Evolutionary conservation across 2,888 invertebrate species (phyloP).

Genomic region (Octonoba sinensis): DNA sequence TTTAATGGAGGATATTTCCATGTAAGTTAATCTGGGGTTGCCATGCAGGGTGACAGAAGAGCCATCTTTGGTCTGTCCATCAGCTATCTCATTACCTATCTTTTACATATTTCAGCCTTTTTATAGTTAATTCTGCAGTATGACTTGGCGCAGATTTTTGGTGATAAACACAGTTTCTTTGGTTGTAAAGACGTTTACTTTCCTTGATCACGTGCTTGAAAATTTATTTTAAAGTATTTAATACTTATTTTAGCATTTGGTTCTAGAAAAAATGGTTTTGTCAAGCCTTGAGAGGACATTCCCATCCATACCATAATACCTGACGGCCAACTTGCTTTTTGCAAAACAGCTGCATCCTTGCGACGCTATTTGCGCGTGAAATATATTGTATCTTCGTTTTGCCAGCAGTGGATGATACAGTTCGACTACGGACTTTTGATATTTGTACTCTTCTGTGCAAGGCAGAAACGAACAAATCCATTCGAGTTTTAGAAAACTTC

Average conservation of each 20-base stretch:
- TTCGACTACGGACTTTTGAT: too few species aligned
- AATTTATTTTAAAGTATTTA: conserved; percentile 8
- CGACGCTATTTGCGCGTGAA: conserved; percentile 9
- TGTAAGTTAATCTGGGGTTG: too few species aligned
- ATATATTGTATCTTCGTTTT: conserved; percentile 10
- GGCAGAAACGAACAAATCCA: too few species aligned
- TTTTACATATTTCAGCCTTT: not conserved
- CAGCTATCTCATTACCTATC: too few species aligned
- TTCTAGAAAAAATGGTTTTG: conserved; percentile 27
- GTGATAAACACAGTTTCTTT: conserved; percentile 22
- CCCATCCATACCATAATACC: conserved; percentile 34
- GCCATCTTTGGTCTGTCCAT: too few species aligned
- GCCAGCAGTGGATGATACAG: conserved; percentile 6
- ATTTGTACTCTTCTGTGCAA: too few species aligned
- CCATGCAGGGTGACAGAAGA: too few species aligned
- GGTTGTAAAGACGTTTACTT: conserved; percentile 8
- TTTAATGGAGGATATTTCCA: too few species aligned
- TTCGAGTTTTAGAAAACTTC: too few species aligned
- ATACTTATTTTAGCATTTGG: conserved; percentile 25
- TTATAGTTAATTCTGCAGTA: conserved; percentile 7
- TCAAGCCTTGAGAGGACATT: conserved; percentile 10
- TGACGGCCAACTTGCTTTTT: conserved; percentile 12
- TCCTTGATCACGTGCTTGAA: conserved; percentile 23
- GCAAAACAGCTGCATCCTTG: conserved; percentile 18
- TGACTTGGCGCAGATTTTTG: conserved; percentile 49